Evolutionary conservation across 1,140 invertebrate genomes (phyloP), one percentile per base, ranked within the genome.

Genomic region (Diachasmimorpha longicaudata): DNA sequence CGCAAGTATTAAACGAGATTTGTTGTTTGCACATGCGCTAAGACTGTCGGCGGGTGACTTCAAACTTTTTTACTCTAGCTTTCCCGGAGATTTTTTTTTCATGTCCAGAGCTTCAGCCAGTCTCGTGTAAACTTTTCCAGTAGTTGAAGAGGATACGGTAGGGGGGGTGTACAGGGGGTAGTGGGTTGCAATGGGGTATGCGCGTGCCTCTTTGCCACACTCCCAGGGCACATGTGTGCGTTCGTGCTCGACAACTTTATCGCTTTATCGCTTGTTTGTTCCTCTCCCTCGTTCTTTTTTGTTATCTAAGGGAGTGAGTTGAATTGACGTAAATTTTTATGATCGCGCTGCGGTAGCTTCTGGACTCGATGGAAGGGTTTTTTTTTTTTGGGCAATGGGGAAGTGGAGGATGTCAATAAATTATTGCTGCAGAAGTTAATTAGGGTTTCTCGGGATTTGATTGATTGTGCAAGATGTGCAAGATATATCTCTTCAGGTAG

Each of bases 51-150:
- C 79, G 74, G 74, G 79, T 78, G 79, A 83, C 82, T 83, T 80
- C 78, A 87, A 87, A 87, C 84, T 86, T 87, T 85, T 86, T 81
- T 87, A 85, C 86, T 86, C 85, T 86, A 42, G 39, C 39, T 81
- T 80, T 79, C 31, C 77, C 37, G 13, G 39, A 13, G 39, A n/a
- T n/a, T n/a, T 11, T 52, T 67, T 21, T 52, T 52, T 52, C 48
- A n/a, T 19, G 14, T 66, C 44, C 39, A 46, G 67, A 48, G 48
- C 71, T 74, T 31, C 13, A 67, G 48, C 66, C 71, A 39, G 48
- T 37, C 19, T 75, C 68, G 69, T 52, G 46, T 71, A 76, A 78
- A 78, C 74, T 78, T 78, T 78, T 76, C 74, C 72, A 70, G 71
- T 73, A 74, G 75, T 76, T 78, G 8, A 23, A 42, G 69, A 44